A percentile compares a stretch with the other conserved stretches of the same genome.
Evolutionary conservation across 2,797 vertebrate species (phyloP).

Genomic region (Halcyon leucocephala): DNA sequence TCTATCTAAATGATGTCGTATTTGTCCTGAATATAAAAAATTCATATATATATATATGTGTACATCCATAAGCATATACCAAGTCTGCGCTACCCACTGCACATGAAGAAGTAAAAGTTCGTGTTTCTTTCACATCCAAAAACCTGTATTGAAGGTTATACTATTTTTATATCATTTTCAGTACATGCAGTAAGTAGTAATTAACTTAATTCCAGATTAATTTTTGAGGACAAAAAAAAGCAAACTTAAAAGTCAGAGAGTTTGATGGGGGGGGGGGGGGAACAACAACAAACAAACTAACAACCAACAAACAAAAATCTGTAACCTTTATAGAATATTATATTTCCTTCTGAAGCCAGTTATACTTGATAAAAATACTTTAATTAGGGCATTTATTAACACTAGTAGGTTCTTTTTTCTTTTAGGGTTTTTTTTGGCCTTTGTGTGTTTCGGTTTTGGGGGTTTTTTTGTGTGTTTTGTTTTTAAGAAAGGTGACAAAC

Average conservation of each 20-base stretch:
- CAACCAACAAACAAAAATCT: neutral
- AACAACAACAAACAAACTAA: no score
- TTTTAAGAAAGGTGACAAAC: neutral
- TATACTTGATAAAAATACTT: neutral
- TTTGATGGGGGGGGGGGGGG: neutral
- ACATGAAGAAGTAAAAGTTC: neutral
- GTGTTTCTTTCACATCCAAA: neutral
- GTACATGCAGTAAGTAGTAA: neutral
- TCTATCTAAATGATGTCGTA: neutral
- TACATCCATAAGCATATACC: neutral
- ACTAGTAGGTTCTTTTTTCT: neutral
- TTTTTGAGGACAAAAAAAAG: neutral
- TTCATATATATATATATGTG: no score
- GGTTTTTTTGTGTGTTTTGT: no score
- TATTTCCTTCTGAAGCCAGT: neutral
- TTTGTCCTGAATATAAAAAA: neutral
- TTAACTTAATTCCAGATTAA: neutral
- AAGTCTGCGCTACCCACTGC: neutral
- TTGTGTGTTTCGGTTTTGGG: neutral
- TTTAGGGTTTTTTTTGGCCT: neutral
- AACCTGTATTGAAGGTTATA: neutral
- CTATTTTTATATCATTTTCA: neutral
- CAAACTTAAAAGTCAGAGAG: neutral
- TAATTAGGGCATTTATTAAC: neutral
- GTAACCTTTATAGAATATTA: neutral